Percentiles rank a stretch among this genome's conserved stretches.
These are phyloP conservation scores for Sciurus carolinensis DNA, from an alignment of 2,797 vertebrate species.

Conservation along the genomic window DNA sequence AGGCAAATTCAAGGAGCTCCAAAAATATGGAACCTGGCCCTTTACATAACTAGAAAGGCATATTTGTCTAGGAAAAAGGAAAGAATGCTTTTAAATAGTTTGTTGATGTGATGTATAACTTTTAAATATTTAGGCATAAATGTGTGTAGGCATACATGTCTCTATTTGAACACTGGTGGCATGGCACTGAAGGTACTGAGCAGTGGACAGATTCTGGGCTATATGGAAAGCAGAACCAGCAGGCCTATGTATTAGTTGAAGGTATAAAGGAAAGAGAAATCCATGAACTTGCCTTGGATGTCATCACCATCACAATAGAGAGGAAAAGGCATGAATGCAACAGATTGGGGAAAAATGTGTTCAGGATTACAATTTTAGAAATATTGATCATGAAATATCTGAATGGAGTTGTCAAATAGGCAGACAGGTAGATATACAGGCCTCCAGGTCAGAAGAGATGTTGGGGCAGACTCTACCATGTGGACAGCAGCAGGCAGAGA, in stretches of 20 bases:
- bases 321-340: not conserved
- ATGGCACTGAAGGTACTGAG: too few species aligned
- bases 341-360: not conserved
- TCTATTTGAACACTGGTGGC: not conserved
- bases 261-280: too few species aligned
- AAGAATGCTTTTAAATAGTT: not conserved
- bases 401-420: not conserved
- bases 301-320: not conserved
- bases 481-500: not conserved
- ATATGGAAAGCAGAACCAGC: not conserved
- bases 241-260: not conserved
- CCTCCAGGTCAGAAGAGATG: not conserved
- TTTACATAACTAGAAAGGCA: not conserved
- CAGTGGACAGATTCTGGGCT: too few species aligned
- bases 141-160: not conserved
- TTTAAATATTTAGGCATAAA: not conserved
- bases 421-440: too few species aligned
- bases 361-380: not conserved
- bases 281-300: accelerated
- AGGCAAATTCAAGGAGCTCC: not conserved
- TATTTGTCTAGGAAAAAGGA: not conserved
- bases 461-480: accelerated
- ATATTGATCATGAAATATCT: not conserved
- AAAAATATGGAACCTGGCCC: not conserved
- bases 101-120: not conserved